These are phyloP conservation scores for Cheilosia scutellata DNA, from an alignment of 2,888 invertebrate species.

Conservation along the genomic window DNA sequence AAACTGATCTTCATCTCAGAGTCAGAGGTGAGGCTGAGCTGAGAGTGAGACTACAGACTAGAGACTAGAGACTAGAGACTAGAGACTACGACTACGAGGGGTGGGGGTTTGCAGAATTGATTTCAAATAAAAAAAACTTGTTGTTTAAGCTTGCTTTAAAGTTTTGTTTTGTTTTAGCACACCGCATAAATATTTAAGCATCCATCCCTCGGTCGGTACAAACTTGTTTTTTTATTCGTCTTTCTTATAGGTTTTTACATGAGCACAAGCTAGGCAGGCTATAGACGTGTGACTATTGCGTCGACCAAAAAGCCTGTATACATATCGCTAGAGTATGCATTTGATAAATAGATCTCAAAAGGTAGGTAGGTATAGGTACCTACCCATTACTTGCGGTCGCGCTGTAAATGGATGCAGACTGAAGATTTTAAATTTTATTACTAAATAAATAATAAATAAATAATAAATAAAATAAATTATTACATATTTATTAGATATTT, in stretches of 20 bases:
- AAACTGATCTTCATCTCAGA: neutral
- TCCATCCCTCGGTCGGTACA: neutral
- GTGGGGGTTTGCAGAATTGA: neutral
- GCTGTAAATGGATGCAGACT: no score
- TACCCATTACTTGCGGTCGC: no score
- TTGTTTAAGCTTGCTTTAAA: constrained; percentile 25
- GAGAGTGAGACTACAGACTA: no score
- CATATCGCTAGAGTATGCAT: constrained; percentile 1
- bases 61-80: no score
- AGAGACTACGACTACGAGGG: neutral
- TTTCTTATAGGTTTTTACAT: neutral
- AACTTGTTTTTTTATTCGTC: constrained; percentile 2
- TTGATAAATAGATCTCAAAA: neutral
- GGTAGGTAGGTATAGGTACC: no score
- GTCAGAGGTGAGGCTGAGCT: no score
- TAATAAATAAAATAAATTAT: no score
- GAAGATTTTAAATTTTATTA: no score
- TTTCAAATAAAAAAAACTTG: constrained; percentile 22
- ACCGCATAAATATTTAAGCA: neutral
- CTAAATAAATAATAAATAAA: no score
- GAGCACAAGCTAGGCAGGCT: neutral
- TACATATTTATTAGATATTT: no score
- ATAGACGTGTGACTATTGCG: constrained; percentile 2
- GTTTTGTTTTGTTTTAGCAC: constrained; percentile 18
- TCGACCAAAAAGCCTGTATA: neutral